Percentiles rank a stretch among this genome's conserved stretches.
Conservation (phyloP, 2,888 invertebrate species). For the Mamestra brassicae region DNA sequence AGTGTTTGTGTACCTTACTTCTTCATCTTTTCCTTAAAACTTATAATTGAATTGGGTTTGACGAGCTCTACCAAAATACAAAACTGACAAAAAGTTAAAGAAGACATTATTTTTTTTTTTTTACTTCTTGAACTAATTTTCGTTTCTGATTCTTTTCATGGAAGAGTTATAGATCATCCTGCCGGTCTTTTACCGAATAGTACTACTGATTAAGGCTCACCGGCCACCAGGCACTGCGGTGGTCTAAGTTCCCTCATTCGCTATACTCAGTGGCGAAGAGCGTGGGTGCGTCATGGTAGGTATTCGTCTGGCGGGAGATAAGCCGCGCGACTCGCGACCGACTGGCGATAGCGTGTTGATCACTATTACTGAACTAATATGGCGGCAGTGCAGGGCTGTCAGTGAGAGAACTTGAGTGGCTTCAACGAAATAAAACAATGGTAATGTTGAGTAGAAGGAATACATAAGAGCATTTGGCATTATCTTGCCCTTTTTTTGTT, state of each 20-base stretch:
- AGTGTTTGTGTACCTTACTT: no score
- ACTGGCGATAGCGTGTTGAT: constrained; percentile 48
- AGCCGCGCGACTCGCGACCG: constrained; percentile 30
- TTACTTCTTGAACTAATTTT: no score
- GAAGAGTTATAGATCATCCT: neutral
- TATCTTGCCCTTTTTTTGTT: no score
- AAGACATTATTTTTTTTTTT: no score
- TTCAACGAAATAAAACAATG: neutral
- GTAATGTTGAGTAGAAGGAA: no score
- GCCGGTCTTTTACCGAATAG: no score
- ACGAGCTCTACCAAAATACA: no score
- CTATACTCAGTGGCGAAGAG: neutral
- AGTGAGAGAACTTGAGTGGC: neutral
- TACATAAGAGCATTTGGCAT: no score
- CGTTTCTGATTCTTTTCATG: no score
- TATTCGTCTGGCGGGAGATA: constrained; percentile 42
- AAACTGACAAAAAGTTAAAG: no score
- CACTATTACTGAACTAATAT: constrained; percentile 47
- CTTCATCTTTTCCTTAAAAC: no score
- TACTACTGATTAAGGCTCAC: neutral
- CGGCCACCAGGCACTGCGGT: neutral
- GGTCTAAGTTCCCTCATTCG: neutral
- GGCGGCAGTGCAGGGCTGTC: constrained; percentile 47
- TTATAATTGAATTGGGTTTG: no score
- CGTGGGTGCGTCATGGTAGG: constrained; percentile 47